A percentile compares a stretch with the other conserved stretches of the same genome.
Conservation (phyloP, 2,888 invertebrate genomes). For the Dicyrtoma fusca region DNA sequence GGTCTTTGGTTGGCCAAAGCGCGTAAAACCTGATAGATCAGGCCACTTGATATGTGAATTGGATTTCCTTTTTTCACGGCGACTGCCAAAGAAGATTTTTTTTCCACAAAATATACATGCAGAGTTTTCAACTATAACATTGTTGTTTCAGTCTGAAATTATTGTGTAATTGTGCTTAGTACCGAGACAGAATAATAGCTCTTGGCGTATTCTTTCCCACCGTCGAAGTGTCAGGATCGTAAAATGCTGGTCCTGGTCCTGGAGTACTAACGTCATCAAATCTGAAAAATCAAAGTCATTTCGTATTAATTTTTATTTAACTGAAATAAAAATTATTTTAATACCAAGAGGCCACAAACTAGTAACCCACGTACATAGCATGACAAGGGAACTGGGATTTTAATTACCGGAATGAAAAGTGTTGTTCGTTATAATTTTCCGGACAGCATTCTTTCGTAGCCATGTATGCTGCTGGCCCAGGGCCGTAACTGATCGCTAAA, state of each 20-base stretch:
- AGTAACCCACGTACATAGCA: too few relatives aligned
- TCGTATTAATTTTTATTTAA: too few relatives aligned
- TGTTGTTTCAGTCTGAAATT: too few relatives aligned
- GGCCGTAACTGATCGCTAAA: not conserved
- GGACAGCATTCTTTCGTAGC: conserved; percentile 16
- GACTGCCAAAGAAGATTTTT: too few relatives aligned
- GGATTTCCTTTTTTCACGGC: too few relatives aligned
- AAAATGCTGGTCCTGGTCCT: conserved; percentile 13
- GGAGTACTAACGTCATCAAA: not conserved
- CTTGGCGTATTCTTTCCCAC: conserved; percentile 14
- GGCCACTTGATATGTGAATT: too few relatives aligned
- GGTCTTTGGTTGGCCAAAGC: conserved; percentile 38
- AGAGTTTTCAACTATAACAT: too few relatives aligned
- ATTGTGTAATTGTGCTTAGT: not conserved
- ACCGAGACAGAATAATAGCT: conserved; percentile 20
- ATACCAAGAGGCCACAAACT: too few relatives aligned
- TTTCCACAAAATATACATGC: too few relatives aligned
- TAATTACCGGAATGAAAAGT: conserved; percentile 7
- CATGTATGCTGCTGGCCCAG: conserved; percentile 21
- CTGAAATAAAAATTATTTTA: too few relatives aligned
- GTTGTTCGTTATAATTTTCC: conserved; percentile 12
- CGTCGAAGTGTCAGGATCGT: not conserved
- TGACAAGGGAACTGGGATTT: too few relatives aligned
- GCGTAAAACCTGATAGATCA: conserved; percentile 37
- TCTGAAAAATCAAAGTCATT: too few relatives aligned